These are phyloP conservation scores for Nezara viridula DNA, from an alignment of 2,888 invertebrate genomes.

Conservation along the genomic window DNA sequence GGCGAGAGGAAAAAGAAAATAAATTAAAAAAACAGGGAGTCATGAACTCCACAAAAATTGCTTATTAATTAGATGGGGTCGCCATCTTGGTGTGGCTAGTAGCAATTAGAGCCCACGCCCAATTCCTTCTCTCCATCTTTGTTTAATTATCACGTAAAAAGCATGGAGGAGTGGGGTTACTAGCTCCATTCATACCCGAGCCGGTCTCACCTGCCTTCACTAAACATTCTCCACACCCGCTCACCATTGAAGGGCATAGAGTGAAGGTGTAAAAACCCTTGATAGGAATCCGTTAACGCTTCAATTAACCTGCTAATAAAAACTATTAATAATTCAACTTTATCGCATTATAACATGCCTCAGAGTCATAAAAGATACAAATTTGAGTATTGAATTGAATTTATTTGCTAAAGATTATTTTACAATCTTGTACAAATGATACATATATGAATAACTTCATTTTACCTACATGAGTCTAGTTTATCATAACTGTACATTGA, in stretches of 20 bases:
- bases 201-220: not conserved
- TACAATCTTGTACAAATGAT: too few species aligned
- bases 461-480: too few species aligned
- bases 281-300: not conserved
- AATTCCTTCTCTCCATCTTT: slow-evolving; percentile 50
- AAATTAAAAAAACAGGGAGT: not conserved
- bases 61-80: slow-evolving; percentile 49
- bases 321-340: too few species aligned
- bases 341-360: too few species aligned
- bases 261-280: not conserved
- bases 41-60: slow-evolving; percentile 33
- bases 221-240: not conserved
- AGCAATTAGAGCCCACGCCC: slow-evolving; percentile 53
- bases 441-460: too few species aligned
- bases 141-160: slow-evolving; percentile 56
- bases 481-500: too few species aligned
- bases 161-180: slow-evolving; percentile 22
- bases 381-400: too few species aligned
- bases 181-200: not conserved
- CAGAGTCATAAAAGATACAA: too few species aligned
- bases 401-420: too few species aligned
- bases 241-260: not conserved
- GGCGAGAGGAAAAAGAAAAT: slow-evolving; percentile 5
- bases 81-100: slow-evolving; percentile 48
- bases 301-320: too few species aligned